A percentile compares a stretch with the other conserved stretches of the same genome.
phyloP scores from a whole-genome alignment of 30 jellyfish, hydroid and myxozoan species.

The Turritopsis dohrnii region DNA sequence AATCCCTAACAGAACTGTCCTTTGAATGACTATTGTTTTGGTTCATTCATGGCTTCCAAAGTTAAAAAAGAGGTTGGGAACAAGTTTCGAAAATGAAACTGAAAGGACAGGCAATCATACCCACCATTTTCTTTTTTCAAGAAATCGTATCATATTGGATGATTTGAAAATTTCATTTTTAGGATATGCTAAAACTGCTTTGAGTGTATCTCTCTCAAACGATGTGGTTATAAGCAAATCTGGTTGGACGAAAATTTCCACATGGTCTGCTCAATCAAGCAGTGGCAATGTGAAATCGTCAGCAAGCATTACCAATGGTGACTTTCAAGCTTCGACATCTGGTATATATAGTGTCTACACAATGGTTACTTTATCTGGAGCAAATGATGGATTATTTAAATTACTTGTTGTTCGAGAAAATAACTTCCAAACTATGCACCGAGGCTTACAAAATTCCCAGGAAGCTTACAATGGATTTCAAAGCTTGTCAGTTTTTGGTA shows the following conservation, averaged over 20 bases:
- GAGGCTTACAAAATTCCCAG: slow-evolving; percentile 31
- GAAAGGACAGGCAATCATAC: background rate
- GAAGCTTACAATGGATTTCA: slow-evolving; percentile 58
- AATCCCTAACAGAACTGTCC: too few relatives aligned
- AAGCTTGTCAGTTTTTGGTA: slow-evolving; percentile 58
- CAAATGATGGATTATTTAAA: slow-evolving; percentile 48
- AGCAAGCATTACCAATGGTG: slow-evolving; percentile 32
- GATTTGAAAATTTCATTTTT: background rate
- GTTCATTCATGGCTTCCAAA: background rate
- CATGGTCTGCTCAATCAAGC: slow-evolving; percentile 52
- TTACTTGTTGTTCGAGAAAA: slow-evolving; percentile 40
- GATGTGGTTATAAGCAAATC: slow-evolving; percentile 32
- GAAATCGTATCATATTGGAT: too few relatives aligned
- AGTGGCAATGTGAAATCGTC: slow-evolving; percentile 56
- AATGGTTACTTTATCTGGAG: slow-evolving; percentile 55
- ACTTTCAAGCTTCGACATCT: slow-evolving; percentile 36
- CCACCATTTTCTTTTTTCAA: background rate
- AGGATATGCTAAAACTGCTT: slow-evolving; percentile 49
- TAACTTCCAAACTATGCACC: slow-evolving; percentile 35
- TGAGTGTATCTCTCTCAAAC: slow-evolving; percentile 37
- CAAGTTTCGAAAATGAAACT: background rate
- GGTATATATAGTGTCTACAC: slow-evolving; percentile 54
- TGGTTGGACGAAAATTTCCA: slow-evolving; percentile 65
- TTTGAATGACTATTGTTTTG: too few relatives aligned
- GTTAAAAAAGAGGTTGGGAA: background rate